Conservation (phyloP, 2,797 vertebrate genomes). For the Lutjanus campechanus region DNA sequence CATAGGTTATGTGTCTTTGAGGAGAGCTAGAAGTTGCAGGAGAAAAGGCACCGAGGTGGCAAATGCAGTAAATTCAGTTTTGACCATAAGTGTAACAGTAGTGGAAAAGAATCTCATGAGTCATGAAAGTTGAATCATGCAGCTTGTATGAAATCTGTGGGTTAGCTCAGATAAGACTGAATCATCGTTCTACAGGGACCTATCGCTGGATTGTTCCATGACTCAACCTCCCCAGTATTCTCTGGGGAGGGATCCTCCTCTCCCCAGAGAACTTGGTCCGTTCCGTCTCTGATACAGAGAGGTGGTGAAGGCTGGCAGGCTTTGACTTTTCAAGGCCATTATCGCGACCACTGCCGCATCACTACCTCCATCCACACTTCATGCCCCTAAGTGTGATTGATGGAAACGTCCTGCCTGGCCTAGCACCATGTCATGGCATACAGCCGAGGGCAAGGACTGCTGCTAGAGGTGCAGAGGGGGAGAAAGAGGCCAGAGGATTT, state of each 20-base stretch:
- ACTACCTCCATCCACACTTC: conserved; percentile 68
- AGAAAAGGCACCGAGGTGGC: neutral
- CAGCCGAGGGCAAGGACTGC: conserved; percentile 67
- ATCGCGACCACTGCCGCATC: conserved; percentile 61
- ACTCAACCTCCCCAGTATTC: conserved; percentile 56
- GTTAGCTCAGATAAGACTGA: conserved; percentile 40
- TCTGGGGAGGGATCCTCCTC: conserved; percentile 37
- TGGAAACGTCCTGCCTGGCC: conserved; percentile 63
- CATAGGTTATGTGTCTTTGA: neutral
- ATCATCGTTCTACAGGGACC: conserved; percentile 17
- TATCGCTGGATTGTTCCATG: conserved; percentile 71
- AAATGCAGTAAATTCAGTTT: neutral
- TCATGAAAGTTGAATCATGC: conserved; percentile 29
- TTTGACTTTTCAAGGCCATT: conserved; percentile 65
- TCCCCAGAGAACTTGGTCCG: conserved; percentile 26
- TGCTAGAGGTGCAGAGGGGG: conserved; percentile 28
- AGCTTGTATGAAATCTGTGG: conserved; percentile 23
- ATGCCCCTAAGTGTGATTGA: conserved; percentile 76
- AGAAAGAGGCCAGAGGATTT: conserved; percentile 24
- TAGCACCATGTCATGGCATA: conserved; percentile 53
- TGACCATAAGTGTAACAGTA: neutral
- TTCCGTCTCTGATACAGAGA: conserved; percentile 49
- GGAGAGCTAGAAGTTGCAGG: neutral
- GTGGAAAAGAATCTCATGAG: neutral
- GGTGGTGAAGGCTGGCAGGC: conserved; percentile 59